Base-by-base conservation (phyloP, 2,113 vertebrate species). In the Jaculus jaculus region DNA sequence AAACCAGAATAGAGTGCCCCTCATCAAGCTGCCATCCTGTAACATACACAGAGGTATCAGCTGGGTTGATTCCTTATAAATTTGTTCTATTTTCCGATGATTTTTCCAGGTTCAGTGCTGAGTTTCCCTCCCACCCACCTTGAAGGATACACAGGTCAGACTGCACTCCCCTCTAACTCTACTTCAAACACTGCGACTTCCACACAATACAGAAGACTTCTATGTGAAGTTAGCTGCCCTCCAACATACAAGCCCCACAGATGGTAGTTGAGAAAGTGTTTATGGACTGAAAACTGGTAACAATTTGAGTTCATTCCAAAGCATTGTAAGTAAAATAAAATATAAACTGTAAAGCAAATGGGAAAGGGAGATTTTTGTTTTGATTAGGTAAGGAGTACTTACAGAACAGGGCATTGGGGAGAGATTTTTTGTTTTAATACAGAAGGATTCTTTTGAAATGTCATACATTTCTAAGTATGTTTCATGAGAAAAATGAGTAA, bases 231-330 rank as follows among this genome's bases (percentile, higher is more conserved):
- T n/a, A 2, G 0, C 20, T 60, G 13, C 30, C 20, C 6, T 39
- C 23, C 3, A 28, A 0, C 3, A 7, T 3, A 7, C 9, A 69
- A 10, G 30, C 2, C 7, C 61, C 37, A 16, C 15, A 69, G n/a
- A 24, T 21, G 7, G 6, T 65, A 4, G 24, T 75, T 24, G 3
- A 28, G 0, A 3, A n/a, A n/a, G n/a, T n/a, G n/a, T n/a, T n/a
- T n/a, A n/a, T n/a, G n/a, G n/a, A n/a, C n/a, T n/a, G n/a, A n/a
- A n/a, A n/a, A n/a, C n/a, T n/a, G n/a, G n/a, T n/a, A n/a, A n/a
- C n/a, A n/a, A n/a, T n/a, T n/a, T n/a, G n/a, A 65, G 5, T 65
- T 84, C 47, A 73, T 30, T 73, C 28, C 39, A 32, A 66, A 42
- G 4, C 34, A 20, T 1, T 11, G 2, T 7, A 51, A 54, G 10